Percentiles rank a stretch among this genome's conserved stretches.
Evolutionary conservation across 2,797 vertebrate species (phyloP).

Genomic region (Manis crassicaudata): DNA sequence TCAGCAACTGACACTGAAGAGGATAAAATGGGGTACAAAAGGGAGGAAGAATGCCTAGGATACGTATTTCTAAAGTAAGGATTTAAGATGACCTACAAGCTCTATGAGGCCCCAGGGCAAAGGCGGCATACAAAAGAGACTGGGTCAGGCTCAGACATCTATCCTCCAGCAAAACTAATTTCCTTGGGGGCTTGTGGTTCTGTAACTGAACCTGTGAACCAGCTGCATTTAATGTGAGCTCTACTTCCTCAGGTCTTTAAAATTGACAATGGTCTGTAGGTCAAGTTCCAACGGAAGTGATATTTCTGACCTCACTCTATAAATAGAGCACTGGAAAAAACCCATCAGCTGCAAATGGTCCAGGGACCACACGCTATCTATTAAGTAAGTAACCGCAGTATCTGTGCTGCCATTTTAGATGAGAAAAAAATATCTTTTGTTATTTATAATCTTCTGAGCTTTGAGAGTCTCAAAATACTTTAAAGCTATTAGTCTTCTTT

Average conservation of each 20-base stretch:
- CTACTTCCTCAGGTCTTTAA: slow-evolving; percentile 75
- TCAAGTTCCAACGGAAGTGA: slow-evolving; percentile 81
- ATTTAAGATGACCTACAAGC: slow-evolving; percentile 36
- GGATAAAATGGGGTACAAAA: neutral
- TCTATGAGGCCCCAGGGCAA: slow-evolving; percentile 58
- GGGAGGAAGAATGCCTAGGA: neutral
- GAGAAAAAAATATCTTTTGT: slow-evolving; percentile 46
- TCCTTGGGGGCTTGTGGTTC: slow-evolving; percentile 71
- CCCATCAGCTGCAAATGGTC: slow-evolving; percentile 77
- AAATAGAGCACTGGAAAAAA: slow-evolving; percentile 84
- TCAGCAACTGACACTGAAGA: neutral
- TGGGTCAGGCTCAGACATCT: slow-evolving; percentile 24
- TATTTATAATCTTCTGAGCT: slow-evolving; percentile 72
- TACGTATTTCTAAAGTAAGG: slow-evolving; percentile 56
- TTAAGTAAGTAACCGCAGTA: slow-evolving; percentile 77
- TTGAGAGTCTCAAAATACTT: slow-evolving; percentile 73
- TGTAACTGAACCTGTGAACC: slow-evolving; percentile 77
- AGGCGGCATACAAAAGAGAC: slow-evolving; percentile 63
- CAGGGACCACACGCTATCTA: slow-evolving; percentile 77
- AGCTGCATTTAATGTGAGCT: slow-evolving; percentile 73
- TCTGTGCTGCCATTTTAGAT: slow-evolving; percentile 76
- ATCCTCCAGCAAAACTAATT: slow-evolving; percentile 67
- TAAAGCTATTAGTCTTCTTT: slow-evolving; percentile 56
- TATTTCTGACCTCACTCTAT: slow-evolving; percentile 80
- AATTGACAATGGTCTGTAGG: slow-evolving; percentile 77